A percentile compares a stretch with the other conserved stretches of the same genome.
Evolutionary conservation across 2,113 vertebrate genomes (phyloP).

Genomic region (Leptobrachium leishanense): DNA sequence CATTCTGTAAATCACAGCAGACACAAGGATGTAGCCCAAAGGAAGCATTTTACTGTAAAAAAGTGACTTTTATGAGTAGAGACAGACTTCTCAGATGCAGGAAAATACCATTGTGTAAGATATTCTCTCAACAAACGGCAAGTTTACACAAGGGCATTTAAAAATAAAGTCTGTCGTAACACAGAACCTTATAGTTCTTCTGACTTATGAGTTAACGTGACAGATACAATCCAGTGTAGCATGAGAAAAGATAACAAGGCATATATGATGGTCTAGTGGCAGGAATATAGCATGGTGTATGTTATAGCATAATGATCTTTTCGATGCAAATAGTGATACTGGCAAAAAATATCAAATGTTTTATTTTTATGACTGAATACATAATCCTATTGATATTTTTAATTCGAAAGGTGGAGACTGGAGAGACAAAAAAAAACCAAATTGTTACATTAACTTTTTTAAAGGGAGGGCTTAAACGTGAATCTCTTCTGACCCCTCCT

Average conservation of each 20-base stretch:
- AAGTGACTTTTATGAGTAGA: slow-evolving; percentile 46
- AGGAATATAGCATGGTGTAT: too few relatives aligned
- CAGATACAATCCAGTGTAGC: background rate
- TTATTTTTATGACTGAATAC: too few relatives aligned
- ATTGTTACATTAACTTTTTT: too few relatives aligned
- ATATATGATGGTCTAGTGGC: too few relatives aligned
- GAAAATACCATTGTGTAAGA: slow-evolving; percentile 17
- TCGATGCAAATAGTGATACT: too few relatives aligned
- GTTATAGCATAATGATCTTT: too few relatives aligned
- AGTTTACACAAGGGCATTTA: slow-evolving; percentile 26
- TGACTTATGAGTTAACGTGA: background rate
- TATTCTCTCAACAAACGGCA: slow-evolving; percentile 3
- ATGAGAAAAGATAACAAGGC: background rate
- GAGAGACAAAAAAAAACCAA: too few relatives aligned
- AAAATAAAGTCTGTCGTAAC: slow-evolving; percentile 22
- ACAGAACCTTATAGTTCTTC: background rate
- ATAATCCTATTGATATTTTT: too few relatives aligned
- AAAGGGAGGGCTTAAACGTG: too few relatives aligned
- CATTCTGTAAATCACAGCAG: slow-evolving; percentile 44
- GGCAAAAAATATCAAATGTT: too few relatives aligned
- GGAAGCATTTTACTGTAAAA: slow-evolving; percentile 44
- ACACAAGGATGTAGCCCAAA: slow-evolving; percentile 42
- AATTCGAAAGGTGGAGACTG: too few relatives aligned
- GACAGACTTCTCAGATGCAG: slow-evolving; percentile 36
- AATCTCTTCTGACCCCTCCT: too few relatives aligned